Evolutionary conservation across 2,113 vertebrate genomes (phyloP).

Genomic region (Misgurnus mizolepis): DNA sequence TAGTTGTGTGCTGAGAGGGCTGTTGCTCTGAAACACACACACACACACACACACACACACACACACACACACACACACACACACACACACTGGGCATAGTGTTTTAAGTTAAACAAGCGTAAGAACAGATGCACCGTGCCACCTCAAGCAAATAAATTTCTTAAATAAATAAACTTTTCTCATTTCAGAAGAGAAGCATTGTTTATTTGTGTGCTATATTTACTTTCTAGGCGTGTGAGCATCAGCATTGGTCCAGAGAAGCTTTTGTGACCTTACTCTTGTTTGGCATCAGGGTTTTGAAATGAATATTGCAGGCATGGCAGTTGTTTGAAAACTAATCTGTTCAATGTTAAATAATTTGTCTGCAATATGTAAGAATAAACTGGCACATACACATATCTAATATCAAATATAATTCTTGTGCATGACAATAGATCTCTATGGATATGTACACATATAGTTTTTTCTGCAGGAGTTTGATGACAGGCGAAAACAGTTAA

Average conservation of each 20-base stretch:
- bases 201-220: conserved; percentile 19
- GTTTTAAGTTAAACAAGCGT: conserved; percentile 37
- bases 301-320: not conserved
- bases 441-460: not conserved
- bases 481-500: not conserved
- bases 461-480: not conserved
- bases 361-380: too few species aligned
- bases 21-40: not conserved
- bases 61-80: not conserved
- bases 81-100: not conserved
- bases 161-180: not conserved
- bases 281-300: not conserved
- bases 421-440: not conserved
- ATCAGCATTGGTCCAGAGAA: conserved; percentile 36
- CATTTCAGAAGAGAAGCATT: conserved; percentile 1
- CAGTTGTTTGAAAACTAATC: not conserved
- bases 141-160: conserved; percentile 29
- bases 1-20: not conserved
- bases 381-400: too few species aligned
- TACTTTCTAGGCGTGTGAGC: conserved; percentile 43
- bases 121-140: conserved; percentile 19
- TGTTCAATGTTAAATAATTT: too few species aligned
- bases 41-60: not conserved
- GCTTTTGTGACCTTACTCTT: conserved; percentile 2
- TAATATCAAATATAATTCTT: too few species aligned